Conservation (phyloP, 2,888 invertebrate species). For the Acanthosepion esculentum region DNA sequence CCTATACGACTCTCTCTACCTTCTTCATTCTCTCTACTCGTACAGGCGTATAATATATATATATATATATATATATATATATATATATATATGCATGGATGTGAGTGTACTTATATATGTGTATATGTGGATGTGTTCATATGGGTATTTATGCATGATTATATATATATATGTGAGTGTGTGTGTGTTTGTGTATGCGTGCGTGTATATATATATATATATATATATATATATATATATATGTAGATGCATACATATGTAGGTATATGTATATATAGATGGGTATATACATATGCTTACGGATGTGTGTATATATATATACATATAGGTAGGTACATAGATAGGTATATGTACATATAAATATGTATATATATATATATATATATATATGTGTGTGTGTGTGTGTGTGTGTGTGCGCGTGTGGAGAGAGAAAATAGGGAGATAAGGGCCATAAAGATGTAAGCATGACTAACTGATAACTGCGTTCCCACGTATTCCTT, state of each 20-base stretch:
- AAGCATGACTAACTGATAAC: too few relatives aligned
- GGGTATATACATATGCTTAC: too few relatives aligned
- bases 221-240: background rate
- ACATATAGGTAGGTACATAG: background rate
- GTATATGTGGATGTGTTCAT: too few relatives aligned
- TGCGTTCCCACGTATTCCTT: background rate
- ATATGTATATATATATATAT: background rate
- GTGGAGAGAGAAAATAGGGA: too few relatives aligned
- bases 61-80: too few relatives aligned
- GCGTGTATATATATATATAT: background rate
- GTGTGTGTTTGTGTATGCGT: background rate
- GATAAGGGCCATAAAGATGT: too few relatives aligned
- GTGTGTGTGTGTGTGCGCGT: accelerated
- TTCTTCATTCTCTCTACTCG: too few relatives aligned
- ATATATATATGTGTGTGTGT: background rate
- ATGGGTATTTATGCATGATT: too few relatives aligned
- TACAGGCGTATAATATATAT: too few relatives aligned
- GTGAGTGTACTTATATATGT: too few relatives aligned
- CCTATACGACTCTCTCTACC: too few relatives aligned
- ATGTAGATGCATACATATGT: background rate
- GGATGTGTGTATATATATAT: background rate
- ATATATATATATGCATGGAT: too few relatives aligned
- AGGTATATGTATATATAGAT: background rate
- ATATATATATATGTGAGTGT: background rate
- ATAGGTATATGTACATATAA: background rate